Conservation (phyloP, 2,888 invertebrate species). For the Dysmachus trigonus region DNA sequence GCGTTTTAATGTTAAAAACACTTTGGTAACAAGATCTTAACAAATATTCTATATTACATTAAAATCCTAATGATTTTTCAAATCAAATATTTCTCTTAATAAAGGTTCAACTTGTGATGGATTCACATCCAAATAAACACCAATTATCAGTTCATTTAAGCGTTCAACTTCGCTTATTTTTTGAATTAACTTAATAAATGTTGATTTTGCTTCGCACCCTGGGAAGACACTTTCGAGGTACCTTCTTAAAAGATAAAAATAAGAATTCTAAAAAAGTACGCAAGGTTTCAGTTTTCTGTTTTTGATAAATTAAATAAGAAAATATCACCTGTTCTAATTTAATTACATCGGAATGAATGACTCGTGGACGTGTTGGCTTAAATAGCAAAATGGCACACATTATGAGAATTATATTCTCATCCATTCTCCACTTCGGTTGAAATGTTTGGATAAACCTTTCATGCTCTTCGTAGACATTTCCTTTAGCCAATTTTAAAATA, state of each 20-base stretch:
- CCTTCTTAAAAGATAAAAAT: slow-evolving; percentile 86
- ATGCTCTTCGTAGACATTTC: slow-evolving; percentile 88
- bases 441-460: slow-evolving; percentile 86
- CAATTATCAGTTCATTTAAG: slow-evolving; percentile 90
- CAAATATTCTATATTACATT: not conserved
- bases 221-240: slow-evolving; percentile 85
- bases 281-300: not conserved
- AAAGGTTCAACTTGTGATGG: slow-evolving; percentile 91
- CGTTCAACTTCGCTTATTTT: slow-evolving; percentile 90
- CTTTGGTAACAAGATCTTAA: not conserved
- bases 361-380: slow-evolving; percentile 80
- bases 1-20: not conserved
- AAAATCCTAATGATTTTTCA: slow-evolving; percentile 70
- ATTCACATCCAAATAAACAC: slow-evolving; percentile 91
- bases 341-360: slow-evolving; percentile 85
- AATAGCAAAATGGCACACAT: slow-evolving; percentile 92
- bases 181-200: slow-evolving; percentile 86
- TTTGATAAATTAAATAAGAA: not conserved
- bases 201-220: slow-evolving; percentile 87
- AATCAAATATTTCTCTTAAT: slow-evolving; percentile 93
- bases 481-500: slow-evolving; percentile 89
- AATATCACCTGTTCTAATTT: slow-evolving; percentile 79
- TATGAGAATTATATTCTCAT: slow-evolving; percentile 89
- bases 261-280: slow-evolving; percentile 74
- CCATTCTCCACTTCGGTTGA: slow-evolving; percentile 83